Conservation (phyloP, 64 coral and sea anemone genomes). For the Montipora sp. region DNA sequence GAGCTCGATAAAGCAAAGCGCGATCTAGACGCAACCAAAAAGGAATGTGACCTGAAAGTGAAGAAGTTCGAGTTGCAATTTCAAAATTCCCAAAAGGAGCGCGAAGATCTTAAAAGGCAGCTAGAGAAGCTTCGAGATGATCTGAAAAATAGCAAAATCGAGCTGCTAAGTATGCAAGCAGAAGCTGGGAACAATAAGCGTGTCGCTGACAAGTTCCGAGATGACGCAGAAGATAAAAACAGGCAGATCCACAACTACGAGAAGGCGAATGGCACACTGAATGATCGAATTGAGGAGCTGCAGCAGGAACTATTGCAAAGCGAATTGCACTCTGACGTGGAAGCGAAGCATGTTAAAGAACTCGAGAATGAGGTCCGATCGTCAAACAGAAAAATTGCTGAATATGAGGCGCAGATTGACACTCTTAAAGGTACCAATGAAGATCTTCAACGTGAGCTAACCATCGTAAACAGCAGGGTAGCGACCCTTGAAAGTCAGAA, state of each 20-base stretch:
- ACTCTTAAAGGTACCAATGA: conserved; percentile 75
- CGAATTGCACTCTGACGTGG: conserved; percentile 83
- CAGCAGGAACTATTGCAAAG: conserved; percentile 79
- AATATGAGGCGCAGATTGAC: conserved; percentile 75
- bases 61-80: conserved; percentile 89
- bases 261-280: conserved; percentile 75
- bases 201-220: conserved; percentile 80
- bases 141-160: conserved; percentile 78
- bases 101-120: conserved; percentile 85
- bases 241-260: conserved; percentile 80
- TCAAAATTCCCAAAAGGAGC: conserved; percentile 84
- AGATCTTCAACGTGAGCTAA: conserved; percentile 81
- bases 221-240: conserved; percentile 85
- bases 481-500: conserved; percentile 61
- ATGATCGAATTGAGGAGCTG: conserved; percentile 81
- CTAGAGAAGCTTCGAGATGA: conserved; percentile 82
- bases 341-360: conserved; percentile 70
- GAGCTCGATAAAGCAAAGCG: conserved; percentile 84
- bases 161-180: conserved; percentile 44
- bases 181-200: conserved; percentile 90
- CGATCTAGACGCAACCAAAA: conserved; percentile 82
- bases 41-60: conserved; percentile 85
- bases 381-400: conserved; percentile 73
- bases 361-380: conserved; percentile 83
- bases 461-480: conserved; percentile 63